Evolutionary conservation across 2,888 invertebrate genomes (phyloP).

Genomic region (Microctonus aethiopoides): DNA sequence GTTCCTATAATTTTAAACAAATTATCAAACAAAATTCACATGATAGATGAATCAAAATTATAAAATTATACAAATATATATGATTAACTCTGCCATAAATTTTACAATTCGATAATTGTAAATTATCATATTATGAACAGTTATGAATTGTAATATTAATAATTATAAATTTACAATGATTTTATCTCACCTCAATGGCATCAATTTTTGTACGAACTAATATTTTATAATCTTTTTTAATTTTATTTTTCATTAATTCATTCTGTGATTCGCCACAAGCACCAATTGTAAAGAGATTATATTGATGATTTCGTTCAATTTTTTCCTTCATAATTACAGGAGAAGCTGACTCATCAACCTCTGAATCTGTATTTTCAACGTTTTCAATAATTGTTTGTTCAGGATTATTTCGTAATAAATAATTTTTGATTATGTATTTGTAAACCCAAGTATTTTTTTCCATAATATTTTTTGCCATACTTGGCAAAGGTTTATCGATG

Average conservation of each 20-base stretch:
- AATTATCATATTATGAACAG: too few species aligned
- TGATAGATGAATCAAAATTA: background rate
- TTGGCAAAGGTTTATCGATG: constrained; percentile 55
- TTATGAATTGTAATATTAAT: too few species aligned
- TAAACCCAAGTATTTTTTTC: constrained; percentile 55
- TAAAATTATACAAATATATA: too few species aligned
- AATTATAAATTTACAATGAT: background rate
- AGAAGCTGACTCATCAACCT: background rate
- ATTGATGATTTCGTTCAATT: constrained; percentile 43
- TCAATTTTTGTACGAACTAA: constrained; percentile 52
- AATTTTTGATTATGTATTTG: constrained; percentile 51
- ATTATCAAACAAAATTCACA: background rate
- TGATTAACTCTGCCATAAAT: too few species aligned
- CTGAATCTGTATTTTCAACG: background rate
- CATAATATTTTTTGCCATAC: constrained; percentile 42
- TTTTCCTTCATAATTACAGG: background rate
- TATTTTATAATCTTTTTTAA: constrained; percentile 48
- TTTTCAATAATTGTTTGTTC: constrained; percentile 22
- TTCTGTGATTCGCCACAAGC: constrained; percentile 41
- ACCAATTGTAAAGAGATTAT: constrained; percentile 49
- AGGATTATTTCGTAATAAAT: constrained; percentile 35
- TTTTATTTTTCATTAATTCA: constrained; percentile 47
- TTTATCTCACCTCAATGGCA: constrained; percentile 47
- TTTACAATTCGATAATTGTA: too few species aligned
- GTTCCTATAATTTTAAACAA: constrained; percentile 38